Percentiles rank a stretch among this genome's conserved stretches.
Evolutionary conservation across 2,113 vertebrate genomes (phyloP).

Genomic region (Alligator sinensis): DNA sequence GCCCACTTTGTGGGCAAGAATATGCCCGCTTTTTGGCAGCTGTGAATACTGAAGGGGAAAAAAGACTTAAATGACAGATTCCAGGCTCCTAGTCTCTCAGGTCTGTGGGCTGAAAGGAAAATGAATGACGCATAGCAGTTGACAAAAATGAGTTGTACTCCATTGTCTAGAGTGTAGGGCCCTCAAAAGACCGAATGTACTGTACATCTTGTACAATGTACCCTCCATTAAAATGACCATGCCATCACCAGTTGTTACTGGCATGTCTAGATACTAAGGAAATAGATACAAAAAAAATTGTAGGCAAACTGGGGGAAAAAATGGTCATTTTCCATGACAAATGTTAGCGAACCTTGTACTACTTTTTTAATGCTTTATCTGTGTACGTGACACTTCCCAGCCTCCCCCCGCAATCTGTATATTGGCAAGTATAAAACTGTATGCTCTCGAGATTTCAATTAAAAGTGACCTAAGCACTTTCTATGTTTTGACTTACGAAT

Average conservation of each 20-base stretch:
- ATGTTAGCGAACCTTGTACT: background rate
- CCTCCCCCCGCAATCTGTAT: background rate
- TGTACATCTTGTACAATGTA: background rate
- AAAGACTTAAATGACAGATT: background rate
- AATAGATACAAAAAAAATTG: background rate
- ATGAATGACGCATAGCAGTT: background rate
- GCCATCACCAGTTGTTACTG: background rate
- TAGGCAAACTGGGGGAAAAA: background rate
- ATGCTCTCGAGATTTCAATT: no score
- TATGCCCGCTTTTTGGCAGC: background rate
- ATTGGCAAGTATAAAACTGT: background rate
- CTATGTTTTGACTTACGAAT: background rate
- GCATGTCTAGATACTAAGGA: background rate
- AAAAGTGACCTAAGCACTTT: background rate
- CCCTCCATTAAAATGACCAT: background rate
- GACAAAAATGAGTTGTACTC: background rate
- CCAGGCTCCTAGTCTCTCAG: background rate
- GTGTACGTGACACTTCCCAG: rapidly evolving
- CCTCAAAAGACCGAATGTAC: background rate
- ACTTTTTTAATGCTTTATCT: rapidly evolving
- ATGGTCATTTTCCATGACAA: background rate
- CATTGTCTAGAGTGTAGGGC: background rate
- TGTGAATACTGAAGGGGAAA: background rate
- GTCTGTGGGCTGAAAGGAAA: background rate
- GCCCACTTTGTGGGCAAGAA: rapidly evolving